These are phyloP conservation scores for Procavia capensis DNA, from an alignment of 2,113 vertebrate species.

Conservation along the genomic window DNA sequence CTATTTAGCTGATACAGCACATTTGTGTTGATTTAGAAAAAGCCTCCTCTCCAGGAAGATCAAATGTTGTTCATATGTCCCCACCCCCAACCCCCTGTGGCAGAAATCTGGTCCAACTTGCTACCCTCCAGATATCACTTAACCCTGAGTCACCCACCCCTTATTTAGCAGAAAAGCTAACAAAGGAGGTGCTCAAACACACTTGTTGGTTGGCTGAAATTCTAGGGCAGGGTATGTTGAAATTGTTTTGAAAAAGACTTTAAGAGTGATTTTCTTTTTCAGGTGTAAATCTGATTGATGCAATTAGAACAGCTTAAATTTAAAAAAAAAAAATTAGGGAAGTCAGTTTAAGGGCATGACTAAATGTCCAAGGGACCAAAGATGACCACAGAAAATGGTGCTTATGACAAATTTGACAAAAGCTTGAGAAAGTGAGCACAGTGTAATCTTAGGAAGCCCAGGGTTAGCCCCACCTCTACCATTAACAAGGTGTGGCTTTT, in stretches of 20 bases:
- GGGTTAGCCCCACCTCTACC: neutral
- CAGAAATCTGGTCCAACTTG: neutral
- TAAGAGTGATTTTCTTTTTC: conserved; percentile 16
- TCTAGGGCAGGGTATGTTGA: neutral
- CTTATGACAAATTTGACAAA: conserved; percentile 27
- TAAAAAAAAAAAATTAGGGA: neutral
- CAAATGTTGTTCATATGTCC: neutral
- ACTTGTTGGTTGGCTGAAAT: neutral
- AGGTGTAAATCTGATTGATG: conserved; percentile 12
- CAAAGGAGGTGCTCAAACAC: neutral
- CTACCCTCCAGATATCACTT: too few relatives aligned
- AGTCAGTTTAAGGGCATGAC: neutral
- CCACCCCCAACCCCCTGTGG: neutral
- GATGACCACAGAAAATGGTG: neutral
- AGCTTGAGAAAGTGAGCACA: conserved; percentile 41
- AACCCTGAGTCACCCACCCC: neutral
- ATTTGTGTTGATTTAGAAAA: neutral
- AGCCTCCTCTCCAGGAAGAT: neutral
- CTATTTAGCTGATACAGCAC: neutral
- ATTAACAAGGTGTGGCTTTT: neutral
- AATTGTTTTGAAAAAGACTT: neutral
- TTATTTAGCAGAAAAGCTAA: neutral
- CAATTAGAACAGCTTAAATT: conserved; percentile 2
- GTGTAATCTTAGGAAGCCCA: neutral
- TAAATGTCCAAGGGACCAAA: neutral